Evolutionary conservation across 2,888 invertebrate genomes (phyloP).

Genomic region (Unio pictorum): DNA sequence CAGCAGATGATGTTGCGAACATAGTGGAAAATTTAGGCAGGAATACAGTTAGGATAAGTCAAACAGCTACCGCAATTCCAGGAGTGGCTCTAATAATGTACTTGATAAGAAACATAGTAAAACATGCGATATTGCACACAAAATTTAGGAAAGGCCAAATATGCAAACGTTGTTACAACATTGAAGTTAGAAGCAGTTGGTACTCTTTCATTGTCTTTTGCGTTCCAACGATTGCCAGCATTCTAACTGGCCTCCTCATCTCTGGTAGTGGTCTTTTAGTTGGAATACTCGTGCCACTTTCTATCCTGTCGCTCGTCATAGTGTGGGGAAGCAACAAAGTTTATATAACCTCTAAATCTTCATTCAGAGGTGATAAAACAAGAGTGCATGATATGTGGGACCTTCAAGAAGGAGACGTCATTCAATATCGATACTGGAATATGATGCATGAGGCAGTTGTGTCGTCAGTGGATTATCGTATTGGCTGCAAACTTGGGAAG

Average conservation of each 20-base stretch:
- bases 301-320: slow-evolving; percentile 7
- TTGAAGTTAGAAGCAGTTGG: slow-evolving; percentile 14
- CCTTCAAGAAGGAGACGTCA: slow-evolving; percentile 15
- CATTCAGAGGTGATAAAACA: slow-evolving; percentile 13
- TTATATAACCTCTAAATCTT: slow-evolving; percentile 9
- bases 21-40: background rate
- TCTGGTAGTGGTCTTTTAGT: slow-evolving; percentile 7
- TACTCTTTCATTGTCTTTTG: slow-evolving; percentile 9
- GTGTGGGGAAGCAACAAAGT: slow-evolving; percentile 10
- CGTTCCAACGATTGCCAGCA: slow-evolving; percentile 12
- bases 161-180: slow-evolving; percentile 12
- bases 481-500: slow-evolving; percentile 5
- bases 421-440: slow-evolving; percentile 9
- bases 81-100: no score
- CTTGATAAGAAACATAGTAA: no score
- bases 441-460: slow-evolving; percentile 13
- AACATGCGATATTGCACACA: no score
- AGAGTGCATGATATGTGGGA: slow-evolving; percentile 5
- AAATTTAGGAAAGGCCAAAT: slow-evolving; percentile 1
- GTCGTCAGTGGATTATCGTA: slow-evolving; percentile 3
- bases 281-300: slow-evolving; percentile 5
- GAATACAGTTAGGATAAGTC: slow-evolving; percentile 10
- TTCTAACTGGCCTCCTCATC: slow-evolving; percentile 9
- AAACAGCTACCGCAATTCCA: background rate
- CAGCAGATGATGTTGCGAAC: slow-evolving; percentile 13